A percentile compares a stretch with the other conserved stretches of the same genome.
Evolutionary conservation across 2,113 vertebrate genomes (phyloP).

Genomic region (Lasiurus cinereus): DNA sequence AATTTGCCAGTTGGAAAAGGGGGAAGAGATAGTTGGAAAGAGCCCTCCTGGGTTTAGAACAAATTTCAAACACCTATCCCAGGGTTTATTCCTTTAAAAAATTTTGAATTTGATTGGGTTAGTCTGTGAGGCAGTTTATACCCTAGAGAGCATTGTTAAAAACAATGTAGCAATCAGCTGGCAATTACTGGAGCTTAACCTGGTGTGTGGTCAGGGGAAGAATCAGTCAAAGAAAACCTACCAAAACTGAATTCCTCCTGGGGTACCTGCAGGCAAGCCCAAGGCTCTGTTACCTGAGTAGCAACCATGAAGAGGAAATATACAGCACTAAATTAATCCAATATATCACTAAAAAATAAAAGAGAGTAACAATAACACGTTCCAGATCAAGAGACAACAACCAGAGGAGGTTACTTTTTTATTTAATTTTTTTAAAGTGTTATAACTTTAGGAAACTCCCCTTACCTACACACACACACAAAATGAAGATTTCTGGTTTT

Average conservation of each 20-base stretch:
- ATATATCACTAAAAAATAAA: not conserved
- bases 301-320: not conserved
- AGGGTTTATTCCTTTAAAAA: not conserved
- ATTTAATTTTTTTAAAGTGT: not conserved
- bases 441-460: not conserved
- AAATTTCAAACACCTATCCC: not conserved
- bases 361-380: not conserved
- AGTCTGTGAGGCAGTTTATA: not conserved
- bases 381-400: not conserved
- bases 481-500: not conserved
- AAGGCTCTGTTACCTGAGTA: not conserved
- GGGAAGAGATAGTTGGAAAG: not conserved
- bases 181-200: not conserved
- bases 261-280: not conserved
- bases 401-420: not conserved
- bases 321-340: not conserved
- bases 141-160: not conserved
- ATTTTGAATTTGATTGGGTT: not conserved
- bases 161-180: not conserved
- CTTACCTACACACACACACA: too few species aligned
- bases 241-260: not conserved
- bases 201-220: not conserved
- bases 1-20: not conserved
- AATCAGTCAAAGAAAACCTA: not conserved
- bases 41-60: not conserved